Evolutionary conservation across 2,797 vertebrate species (phyloP).

Genomic region (Ispidina lecontei): DNA sequence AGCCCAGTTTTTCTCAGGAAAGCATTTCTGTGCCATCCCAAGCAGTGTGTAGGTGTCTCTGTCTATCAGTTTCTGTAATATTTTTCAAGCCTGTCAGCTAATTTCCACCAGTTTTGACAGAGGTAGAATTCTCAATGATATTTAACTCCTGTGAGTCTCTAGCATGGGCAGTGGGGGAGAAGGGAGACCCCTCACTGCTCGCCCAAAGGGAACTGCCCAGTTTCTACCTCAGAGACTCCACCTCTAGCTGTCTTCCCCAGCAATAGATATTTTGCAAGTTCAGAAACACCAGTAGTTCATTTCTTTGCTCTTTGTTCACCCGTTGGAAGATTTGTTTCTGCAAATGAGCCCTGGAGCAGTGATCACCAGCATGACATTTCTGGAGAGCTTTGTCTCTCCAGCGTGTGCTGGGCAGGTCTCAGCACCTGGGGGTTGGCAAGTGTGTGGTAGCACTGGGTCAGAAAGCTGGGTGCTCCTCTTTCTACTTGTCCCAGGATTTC

Average conservation of each 20-base stretch:
- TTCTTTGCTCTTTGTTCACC: not conserved
- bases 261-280: not conserved
- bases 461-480: not conserved
- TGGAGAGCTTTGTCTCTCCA: not conserved
- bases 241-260: not conserved
- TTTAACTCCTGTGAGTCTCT: not conserved
- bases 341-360: accelerated
- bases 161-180: not conserved
- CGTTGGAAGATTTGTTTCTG: not conserved
- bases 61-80: slow-evolving; percentile 15
- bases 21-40: not conserved
- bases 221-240: not conserved
- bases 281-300: not conserved
- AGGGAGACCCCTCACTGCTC: not conserved
- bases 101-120: not conserved
- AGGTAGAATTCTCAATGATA: not conserved
- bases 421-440: accelerated
- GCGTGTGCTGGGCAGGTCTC: not conserved
- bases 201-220: accelerated
- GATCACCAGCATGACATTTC: accelerated
- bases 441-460: not conserved
- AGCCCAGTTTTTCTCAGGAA: not conserved
- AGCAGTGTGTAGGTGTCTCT: not conserved
- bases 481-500: not conserved
- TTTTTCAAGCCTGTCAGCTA: not conserved